phyloP scores from a whole-genome alignment of 2,113 vertebrate species.

The Arenaria interpres region DNA sequence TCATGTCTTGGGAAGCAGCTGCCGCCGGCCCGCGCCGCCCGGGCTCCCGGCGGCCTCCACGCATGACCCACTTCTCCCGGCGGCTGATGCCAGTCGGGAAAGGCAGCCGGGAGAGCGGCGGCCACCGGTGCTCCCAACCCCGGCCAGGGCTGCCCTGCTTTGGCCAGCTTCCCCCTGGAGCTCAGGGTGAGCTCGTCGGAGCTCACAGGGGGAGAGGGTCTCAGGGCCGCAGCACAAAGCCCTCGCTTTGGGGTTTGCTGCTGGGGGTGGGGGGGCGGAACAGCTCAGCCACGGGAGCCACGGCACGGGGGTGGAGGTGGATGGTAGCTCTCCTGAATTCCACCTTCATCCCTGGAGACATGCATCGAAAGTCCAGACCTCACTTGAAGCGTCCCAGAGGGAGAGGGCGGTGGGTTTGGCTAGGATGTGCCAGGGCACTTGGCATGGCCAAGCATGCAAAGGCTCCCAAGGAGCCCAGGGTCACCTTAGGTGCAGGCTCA shows the following conservation, averaged over 20 bases:
- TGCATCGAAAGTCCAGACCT: background rate
- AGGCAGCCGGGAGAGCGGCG: background rate
- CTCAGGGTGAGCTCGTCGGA: rapidly evolving
- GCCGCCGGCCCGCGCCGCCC: background rate
- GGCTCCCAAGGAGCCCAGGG: background rate
- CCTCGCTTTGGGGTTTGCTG: background rate
- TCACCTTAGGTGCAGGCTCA: background rate
- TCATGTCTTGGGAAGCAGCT: background rate
- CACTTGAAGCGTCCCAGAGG: background rate
- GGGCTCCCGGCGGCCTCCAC: slow-evolving; percentile 31
- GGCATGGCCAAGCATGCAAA: background rate
- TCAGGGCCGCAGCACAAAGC: background rate
- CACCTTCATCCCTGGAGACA: rapidly evolving
- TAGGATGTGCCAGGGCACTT: background rate
- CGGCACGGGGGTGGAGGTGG: background rate
- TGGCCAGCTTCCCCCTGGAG: background rate
- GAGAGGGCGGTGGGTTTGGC: background rate
- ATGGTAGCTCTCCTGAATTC: rapidly evolving
- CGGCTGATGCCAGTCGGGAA: slow-evolving; percentile 24
- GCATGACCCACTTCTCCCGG: slow-evolving; percentile 63
- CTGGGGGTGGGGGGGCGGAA: background rate
- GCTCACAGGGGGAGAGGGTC: rapidly evolving
- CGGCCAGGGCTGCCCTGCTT: background rate
- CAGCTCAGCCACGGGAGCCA: rapidly evolving
- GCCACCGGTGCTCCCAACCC: background rate